A percentile compares a stretch with the other conserved stretches of the same genome.
Conservation (phyloP, 2,113 vertebrate genomes). For the Rhinoderma darwinii region DNA sequence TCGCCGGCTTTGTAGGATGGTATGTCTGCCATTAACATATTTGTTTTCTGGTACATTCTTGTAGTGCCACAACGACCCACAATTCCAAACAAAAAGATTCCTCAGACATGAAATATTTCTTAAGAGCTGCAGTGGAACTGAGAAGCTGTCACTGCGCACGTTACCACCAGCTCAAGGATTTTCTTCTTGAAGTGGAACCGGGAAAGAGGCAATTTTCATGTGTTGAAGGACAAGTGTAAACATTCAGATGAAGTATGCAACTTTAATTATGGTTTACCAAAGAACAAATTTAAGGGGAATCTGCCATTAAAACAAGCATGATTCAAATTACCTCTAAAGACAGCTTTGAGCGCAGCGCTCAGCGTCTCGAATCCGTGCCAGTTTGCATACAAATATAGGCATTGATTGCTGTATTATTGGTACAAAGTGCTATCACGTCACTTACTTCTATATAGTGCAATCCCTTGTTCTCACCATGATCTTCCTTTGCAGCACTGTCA, state of each 20-base stretch:
- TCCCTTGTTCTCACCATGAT: not conserved
- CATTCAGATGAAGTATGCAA: slow-evolving; percentile 44
- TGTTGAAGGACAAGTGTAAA: slow-evolving; percentile 50
- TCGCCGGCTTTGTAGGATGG: slow-evolving; percentile 54
- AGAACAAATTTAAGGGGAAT: slow-evolving; percentile 50
- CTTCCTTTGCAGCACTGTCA: not conserved
- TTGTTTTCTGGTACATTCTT: slow-evolving; percentile 56
- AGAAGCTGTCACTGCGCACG: slow-evolving; percentile 3
- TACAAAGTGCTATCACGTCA: not conserved
- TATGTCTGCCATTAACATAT: slow-evolving; percentile 58
- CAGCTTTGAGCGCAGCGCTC: slow-evolving; percentile 6
- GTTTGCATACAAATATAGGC: not conserved
- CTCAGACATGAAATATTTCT: slow-evolving; percentile 43
- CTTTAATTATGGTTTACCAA: slow-evolving; percentile 53
- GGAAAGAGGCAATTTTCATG: slow-evolving; percentile 42
- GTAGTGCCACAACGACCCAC: slow-evolving; percentile 52
- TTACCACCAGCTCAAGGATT: slow-evolving; percentile 33
- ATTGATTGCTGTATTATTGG: slow-evolving; percentile 11
- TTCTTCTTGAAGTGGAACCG: slow-evolving; percentile 37
- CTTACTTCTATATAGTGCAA: not conserved
- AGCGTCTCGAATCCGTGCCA: not conserved
- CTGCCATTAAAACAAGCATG: slow-evolving; percentile 47
- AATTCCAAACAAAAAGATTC: slow-evolving; percentile 52
- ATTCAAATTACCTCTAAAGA: slow-evolving; percentile 30
- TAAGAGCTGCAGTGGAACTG: not conserved